Evolutionary conservation across 2,113 vertebrate genomes (phyloP), one percentile per base, ranked within the genome.

Genomic region (Hystrix brachyura): DNA sequence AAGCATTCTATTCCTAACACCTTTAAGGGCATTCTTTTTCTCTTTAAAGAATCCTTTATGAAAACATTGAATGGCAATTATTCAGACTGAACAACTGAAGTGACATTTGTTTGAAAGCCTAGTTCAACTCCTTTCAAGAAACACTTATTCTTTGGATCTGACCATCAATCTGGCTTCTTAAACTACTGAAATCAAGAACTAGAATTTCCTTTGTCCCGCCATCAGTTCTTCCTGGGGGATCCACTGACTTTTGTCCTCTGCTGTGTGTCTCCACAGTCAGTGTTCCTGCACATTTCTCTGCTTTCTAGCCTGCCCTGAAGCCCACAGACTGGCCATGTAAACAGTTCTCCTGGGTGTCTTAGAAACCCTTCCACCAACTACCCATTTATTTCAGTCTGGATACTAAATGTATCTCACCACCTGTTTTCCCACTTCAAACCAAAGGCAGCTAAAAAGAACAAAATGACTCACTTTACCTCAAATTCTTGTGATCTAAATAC

Each of bases 71-170:
- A 23, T 81, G 53, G 60, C 8, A 76, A 5, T 7, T 74, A 51
- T 10, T 87, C 27, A 72, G 32, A 19, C 9, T 34, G 6, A 11
- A 62, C 29, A 95, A 86, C 29, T 85, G 51, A 74, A 64, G 32
- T 88, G 59, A 67, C n/a, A 71, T 60, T 95, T 19, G 83, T 57
- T 89, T 76, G 29, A 43, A 81, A 89, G 93, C 10, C n/a, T 15
- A 48, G 6, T 43, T 87, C 82, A 80, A 48, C 51, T 85, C 34
- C 15, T 67, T 85, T 57, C 1, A 46, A 79, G 55, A 91, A 91
- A 88, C 9, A 65, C 10, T 92, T 94, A 46, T 64, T 86, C 53
- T 32, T 89, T 82, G 46, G n/a, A 60, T 11, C 27, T 87, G 81
- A 93, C 13, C 15, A 55, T 91, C 13, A 48, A 19, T 88, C 71